Evolutionary conservation across 2,888 invertebrate genomes (phyloP).

Genomic region (Eilema caniola): DNA sequence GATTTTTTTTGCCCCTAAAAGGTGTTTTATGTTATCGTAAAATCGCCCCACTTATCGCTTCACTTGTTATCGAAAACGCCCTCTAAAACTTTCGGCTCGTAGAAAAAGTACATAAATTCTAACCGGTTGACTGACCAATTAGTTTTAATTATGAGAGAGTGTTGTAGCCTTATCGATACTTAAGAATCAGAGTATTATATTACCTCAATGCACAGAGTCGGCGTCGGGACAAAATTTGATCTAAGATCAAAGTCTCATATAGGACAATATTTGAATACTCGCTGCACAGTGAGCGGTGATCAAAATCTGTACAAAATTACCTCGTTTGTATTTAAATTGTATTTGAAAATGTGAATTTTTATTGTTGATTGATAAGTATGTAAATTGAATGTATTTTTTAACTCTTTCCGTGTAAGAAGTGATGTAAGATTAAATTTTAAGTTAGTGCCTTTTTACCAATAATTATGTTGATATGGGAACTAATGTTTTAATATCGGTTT

Average conservation of each 20-base stretch:
- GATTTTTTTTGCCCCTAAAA: neutral
- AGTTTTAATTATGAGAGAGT: conserved; percentile 67
- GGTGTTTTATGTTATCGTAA: conserved; percentile 7
- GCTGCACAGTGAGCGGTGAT: conserved; percentile 32
- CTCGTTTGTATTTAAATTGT: conserved; percentile 39
- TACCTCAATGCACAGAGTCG: conserved; percentile 39
- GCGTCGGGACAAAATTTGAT: conserved; percentile 18
- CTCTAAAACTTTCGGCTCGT: conserved; percentile 41
- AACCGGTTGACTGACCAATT: conserved; percentile 64
- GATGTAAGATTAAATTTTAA: conserved; percentile 24
- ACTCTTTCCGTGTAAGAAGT: conserved; percentile 18
- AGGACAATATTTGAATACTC: conserved; percentile 16
- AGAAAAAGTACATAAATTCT: conserved; percentile 58
- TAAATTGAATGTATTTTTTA: conserved; percentile 34
- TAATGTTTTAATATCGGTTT: conserved; percentile 23
- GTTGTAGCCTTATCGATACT: conserved; percentile 50
- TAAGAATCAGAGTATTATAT: conserved; percentile 51
- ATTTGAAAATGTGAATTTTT: conserved; percentile 37
- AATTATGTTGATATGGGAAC: conserved; percentile 18
- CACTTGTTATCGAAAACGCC: conserved; percentile 17
- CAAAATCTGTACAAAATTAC: conserved; percentile 33
- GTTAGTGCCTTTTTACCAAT: conserved; percentile 22
- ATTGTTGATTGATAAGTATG: conserved; percentile 42
- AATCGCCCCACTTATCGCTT: conserved; percentile 18
- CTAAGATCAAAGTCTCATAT: conserved; percentile 20